Base-by-base conservation (phyloP, 2,888 invertebrate genomes). In the Clistopyga incitator region DNA sequence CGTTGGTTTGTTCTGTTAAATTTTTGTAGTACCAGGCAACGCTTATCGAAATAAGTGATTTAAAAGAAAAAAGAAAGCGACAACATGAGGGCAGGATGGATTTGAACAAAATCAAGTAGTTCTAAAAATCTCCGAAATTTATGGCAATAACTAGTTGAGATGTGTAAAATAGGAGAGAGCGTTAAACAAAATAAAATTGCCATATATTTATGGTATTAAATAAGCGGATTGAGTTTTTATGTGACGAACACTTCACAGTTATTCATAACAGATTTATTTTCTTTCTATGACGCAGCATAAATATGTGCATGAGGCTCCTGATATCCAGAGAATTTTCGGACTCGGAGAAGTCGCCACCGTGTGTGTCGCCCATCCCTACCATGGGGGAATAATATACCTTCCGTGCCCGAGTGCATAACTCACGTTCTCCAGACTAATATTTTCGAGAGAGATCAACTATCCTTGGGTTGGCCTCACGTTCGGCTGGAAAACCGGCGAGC, bases 361-460 rank as follows among this genome's bases (percentile, higher is more conserved):
- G 29, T 59, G 15, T 47, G 80, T 70, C 68, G 47, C 34, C 52
- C 29, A 68, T 68, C 15, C 18, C 25, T 3, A 45, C 15, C n/a
- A 29, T 15, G 29, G 34, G 15, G 56, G 67, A 68, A 77, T 67
- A 77, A 68, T 45, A 45, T 56, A 77, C 77, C 20, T 25, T 25
- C 34, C 56, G 20, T 47, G 68, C 82, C 84, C 88, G 86, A 82
- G 83, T 81, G 86, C 86, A 90, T 90, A 90, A 89, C 87, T 90
- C 90, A 90, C 85, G 82, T 74, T 75, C 65, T 84, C 85, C 82
- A 86, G 86, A 85, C 87, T 86, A 86, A 89, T 90, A 89, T 89
- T 88, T 89, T 88, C 86, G 82, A 38, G 71, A 47, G 72, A 79
- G 80, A 77, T 83, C 85, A 71, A 77, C 75, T 80, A 64, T 81